Evolutionary conservation across 1,140 invertebrate genomes (phyloP), one percentile per base, ranked within the genome.

Genomic region (Drosophila azteca): DNA sequence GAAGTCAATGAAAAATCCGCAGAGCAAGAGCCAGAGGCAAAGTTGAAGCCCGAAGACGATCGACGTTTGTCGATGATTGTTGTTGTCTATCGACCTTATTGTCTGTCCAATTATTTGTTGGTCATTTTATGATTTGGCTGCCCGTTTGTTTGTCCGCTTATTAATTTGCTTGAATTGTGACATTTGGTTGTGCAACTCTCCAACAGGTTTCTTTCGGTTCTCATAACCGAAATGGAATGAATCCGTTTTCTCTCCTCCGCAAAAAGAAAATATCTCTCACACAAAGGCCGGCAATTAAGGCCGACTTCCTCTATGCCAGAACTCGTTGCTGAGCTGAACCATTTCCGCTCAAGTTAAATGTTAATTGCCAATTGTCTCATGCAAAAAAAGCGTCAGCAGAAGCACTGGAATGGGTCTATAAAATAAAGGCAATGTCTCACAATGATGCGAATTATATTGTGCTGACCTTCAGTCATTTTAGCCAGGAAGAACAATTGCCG

Each of bases 351-450:
- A 60, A 49, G 66, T 71, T 76, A 66, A 82, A 88, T 81, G 81
- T 85, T 85, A 78, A 85, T 85, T 68, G 66, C 64, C 83, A 83
- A 88, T 88, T 85, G 74, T 85, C 68, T 75, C 50, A 61, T 60
- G 17, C 17, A 20, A 77, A 77, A 77, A 74, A 61, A 87, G 66
- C 65, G 77, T 58, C 72, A 60, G 44, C 72, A 60, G 44, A 22
- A 26, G 44, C 9, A 52, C 41, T 53, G 46, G 29, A 39, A 39
- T 39, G 35, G 35, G 9, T 9, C 31, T 31, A 48, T 26, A 44
- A 55, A 70, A 20, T 20, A 50, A 58, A 70, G 24, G 11, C 22
- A 58, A 26, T 59, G 41, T 9, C 51, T 31, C 13, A 29, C 17
- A 45, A 29, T 46, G 17, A 31, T 29, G 31, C 9, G 61, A 66